phyloP scores from a whole-genome alignment of 1,140 invertebrate genomes.

The Eriosoma lanigerum region DNA sequence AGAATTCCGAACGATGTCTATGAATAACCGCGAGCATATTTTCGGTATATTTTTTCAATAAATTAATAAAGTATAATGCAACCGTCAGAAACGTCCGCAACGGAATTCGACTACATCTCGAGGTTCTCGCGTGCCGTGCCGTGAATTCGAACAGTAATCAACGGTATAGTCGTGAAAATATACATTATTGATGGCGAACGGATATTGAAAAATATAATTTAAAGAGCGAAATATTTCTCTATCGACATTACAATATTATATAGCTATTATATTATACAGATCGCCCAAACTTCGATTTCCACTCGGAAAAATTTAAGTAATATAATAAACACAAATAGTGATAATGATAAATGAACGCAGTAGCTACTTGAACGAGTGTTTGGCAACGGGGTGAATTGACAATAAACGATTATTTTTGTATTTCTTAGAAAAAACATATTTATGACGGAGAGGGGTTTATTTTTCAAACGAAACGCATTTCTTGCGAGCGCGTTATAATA shows the following conservation, averaged over 20 bases:
- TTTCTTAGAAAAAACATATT: background rate
- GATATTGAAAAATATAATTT: conserved; percentile 13
- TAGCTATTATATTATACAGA: too few species aligned
- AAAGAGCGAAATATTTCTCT: background rate
- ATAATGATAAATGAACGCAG: conserved; percentile 20
- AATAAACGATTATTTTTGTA: too few species aligned
- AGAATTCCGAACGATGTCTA: too few species aligned
- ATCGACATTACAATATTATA: background rate
- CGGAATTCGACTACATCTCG: background rate
- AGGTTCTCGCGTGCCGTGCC: background rate
- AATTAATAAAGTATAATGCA: background rate
- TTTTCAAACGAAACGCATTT: conserved; percentile 8
- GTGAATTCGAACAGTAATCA: background rate
- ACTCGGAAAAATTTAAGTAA: background rate
- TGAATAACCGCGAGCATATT: too few species aligned
- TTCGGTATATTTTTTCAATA: too few species aligned
- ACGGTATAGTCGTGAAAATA: background rate
- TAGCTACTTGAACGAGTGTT: too few species aligned
- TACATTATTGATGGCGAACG: background rate
- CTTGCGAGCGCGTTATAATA: background rate
- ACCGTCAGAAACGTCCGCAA: background rate
- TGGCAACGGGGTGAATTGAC: background rate
- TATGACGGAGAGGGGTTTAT: background rate
- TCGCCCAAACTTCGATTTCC: background rate
- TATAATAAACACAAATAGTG: background rate